These are phyloP conservation scores for Campoplex capitator DNA, from an alignment of 2,888 invertebrate genomes.

Conservation along the genomic window DNA sequence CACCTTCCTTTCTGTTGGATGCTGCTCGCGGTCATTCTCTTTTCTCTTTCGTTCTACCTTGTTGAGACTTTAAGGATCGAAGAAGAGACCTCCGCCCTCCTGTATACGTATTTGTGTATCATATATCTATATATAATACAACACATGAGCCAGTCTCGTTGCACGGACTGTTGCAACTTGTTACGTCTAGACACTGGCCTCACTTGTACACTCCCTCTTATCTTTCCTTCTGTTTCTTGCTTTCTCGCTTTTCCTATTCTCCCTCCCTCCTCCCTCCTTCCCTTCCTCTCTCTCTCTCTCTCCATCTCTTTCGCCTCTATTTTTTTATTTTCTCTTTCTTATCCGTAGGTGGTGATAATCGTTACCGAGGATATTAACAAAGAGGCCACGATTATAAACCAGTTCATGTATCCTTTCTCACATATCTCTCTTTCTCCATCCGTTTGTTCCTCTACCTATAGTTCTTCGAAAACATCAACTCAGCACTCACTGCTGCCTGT, in stretches of 20 bases:
- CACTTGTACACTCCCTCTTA: conserved; percentile 49
- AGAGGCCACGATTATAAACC: conserved; percentile 68
- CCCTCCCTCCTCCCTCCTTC: conserved; percentile 33
- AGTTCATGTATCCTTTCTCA: conserved; percentile 66
- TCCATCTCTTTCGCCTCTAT: background rate
- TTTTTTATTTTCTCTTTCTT: conserved; percentile 40
- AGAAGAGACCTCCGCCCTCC: conserved; percentile 60
- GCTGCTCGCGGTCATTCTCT: conserved; percentile 53
- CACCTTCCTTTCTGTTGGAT: conserved; percentile 50
- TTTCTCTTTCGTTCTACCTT: conserved; percentile 35
- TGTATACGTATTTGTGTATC: conserved; percentile 1
- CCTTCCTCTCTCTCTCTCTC: conserved; percentile 11
- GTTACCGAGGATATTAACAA: conserved; percentile 69
- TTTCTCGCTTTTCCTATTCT: background rate
- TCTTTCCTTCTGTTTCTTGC: conserved; percentile 37
- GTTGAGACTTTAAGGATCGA: conserved; percentile 57
- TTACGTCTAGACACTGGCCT: conserved; percentile 66
- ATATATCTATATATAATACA: background rate
- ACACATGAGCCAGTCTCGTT: conserved; percentile 61
- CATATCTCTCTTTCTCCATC: conserved; percentile 34
- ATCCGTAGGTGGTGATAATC: conserved; percentile 69
- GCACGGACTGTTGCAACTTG: conserved; percentile 66
- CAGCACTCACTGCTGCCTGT: conserved; percentile 48
- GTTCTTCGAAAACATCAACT: conserved; percentile 72
- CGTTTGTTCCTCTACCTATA: conserved; percentile 53